Evolutionary conservation across 2,113 vertebrate species (phyloP).

Genomic region (Rhynchomys soricoides): DNA sequence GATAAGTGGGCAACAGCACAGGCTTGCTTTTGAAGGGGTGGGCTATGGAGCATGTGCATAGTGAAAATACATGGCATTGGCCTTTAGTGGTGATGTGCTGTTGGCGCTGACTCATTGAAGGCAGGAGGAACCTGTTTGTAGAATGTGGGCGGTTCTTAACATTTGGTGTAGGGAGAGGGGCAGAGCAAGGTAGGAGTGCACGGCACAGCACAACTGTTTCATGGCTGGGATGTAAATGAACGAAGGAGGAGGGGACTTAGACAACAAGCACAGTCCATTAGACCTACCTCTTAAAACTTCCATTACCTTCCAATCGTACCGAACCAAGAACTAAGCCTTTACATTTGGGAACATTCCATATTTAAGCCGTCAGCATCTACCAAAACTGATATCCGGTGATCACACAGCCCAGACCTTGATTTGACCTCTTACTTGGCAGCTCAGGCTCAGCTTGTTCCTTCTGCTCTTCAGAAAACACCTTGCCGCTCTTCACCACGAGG

Average conservation of each 20-base stretch:
- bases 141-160: background rate
- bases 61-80: background rate
- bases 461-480: background rate
- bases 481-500: background rate
- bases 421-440: background rate
- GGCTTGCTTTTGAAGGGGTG: background rate
- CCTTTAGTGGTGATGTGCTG: background rate
- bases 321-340: background rate
- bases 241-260: background rate
- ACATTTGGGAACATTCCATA: background rate
- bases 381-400: background rate
- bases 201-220: accelerated
- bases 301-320: background rate
- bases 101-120: background rate
- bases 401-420: background rate
- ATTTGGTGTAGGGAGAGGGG: background rate
- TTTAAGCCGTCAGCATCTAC: background rate
- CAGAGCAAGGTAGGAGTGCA: background rate
- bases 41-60: background rate
- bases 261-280: too few relatives aligned
- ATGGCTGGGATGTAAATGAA: background rate
- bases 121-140: background rate
- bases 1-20: background rate
- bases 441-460: background rate
- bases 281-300: background rate